Conservation (phyloP, 1,140 invertebrate genomes). For the Tenebrio molitor region DNA sequence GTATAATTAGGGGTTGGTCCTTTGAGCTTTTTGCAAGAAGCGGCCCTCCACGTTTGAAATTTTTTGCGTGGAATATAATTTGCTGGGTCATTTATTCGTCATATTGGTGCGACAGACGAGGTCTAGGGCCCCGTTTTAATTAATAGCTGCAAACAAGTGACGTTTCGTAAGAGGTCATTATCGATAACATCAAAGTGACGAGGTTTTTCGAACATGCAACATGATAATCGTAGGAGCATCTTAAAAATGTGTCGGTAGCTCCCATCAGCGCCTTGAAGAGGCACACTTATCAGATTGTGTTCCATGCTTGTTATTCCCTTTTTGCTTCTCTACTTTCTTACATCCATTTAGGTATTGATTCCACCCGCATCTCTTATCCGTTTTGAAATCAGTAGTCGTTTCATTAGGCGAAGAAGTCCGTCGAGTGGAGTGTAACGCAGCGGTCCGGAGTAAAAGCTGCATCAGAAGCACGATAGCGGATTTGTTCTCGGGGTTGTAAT, state of each 20-base stretch:
- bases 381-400: conserved; percentile 34
- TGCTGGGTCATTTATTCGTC: conserved; percentile 38
- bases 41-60: not conserved
- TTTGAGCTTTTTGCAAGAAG: conserved; percentile 26
- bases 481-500: conserved; percentile 30
- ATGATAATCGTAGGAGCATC: conserved; percentile 12
- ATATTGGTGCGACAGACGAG: conserved; percentile 26
- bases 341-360: conserved; percentile 50
- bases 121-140: conserved; percentile 23
- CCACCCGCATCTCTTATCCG: conserved; percentile 37
- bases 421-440: not conserved
- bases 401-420: conserved; percentile 37
- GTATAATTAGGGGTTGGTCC: conserved; percentile 5
- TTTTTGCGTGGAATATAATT: conserved; percentile 20
- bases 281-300: conserved; percentile 51
- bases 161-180: conserved; percentile 11
- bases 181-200: conserved; percentile 28
- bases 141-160: conserved; percentile 15
- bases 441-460: not conserved
- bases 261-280: conserved; percentile 47
- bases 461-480: not conserved
- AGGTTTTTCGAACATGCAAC: conserved; percentile 26
- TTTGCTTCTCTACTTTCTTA: conserved; percentile 41
- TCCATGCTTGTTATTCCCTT: conserved; percentile 50
- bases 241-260: conserved; percentile 32